phyloP scores from a whole-genome alignment of 37 sponge, comb jelly and placozoan genomes.

The Theonella swinhoei region DNA sequence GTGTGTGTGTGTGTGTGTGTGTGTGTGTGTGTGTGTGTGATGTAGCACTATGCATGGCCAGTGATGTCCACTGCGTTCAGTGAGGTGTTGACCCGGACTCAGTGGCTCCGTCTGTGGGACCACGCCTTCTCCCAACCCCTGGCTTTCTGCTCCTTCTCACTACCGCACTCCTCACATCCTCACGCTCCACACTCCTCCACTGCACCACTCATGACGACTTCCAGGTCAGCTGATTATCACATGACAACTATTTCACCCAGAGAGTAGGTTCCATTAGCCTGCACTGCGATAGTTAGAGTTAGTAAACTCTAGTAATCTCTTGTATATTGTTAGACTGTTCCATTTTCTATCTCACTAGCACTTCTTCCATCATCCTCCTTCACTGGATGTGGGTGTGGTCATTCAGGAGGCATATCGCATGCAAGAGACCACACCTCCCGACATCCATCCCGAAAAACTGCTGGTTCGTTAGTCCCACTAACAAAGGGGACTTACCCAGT shows the following conservation, averaged over 20 bases:
- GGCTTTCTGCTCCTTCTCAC: slow-evolving; percentile 83
- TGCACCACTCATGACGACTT: slow-evolving; percentile 86
- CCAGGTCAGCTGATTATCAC: slow-evolving; percentile 52
- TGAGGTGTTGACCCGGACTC: slow-evolving; percentile 84
- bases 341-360: too few species aligned
- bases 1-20: too few species aligned
- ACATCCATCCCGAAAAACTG: slow-evolving; percentile 72
- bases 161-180: slow-evolving; percentile 74
- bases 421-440: slow-evolving; percentile 77
- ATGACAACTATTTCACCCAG: too few species aligned
- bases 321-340: too few species aligned
- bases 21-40: too few species aligned
- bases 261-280: too few species aligned
- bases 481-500: slow-evolving; percentile 87
- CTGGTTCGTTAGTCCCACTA: slow-evolving; percentile 75
- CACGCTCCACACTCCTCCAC: slow-evolving; percentile 82
- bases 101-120: slow-evolving; percentile 96
- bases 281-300: too few species aligned
- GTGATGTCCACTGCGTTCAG: slow-evolving; percentile 88
- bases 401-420: slow-evolving; percentile 85
- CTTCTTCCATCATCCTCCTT: slow-evolving; percentile 82
- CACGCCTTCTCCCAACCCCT: slow-evolving; percentile 88
- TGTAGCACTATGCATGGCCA: slow-evolving; percentile 95
- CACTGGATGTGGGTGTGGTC: slow-evolving; percentile 73
- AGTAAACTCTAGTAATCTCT: too few species aligned